Evolutionary conservation across 2,888 invertebrate species (phyloP).

Genomic region (Pocota personata): DNA sequence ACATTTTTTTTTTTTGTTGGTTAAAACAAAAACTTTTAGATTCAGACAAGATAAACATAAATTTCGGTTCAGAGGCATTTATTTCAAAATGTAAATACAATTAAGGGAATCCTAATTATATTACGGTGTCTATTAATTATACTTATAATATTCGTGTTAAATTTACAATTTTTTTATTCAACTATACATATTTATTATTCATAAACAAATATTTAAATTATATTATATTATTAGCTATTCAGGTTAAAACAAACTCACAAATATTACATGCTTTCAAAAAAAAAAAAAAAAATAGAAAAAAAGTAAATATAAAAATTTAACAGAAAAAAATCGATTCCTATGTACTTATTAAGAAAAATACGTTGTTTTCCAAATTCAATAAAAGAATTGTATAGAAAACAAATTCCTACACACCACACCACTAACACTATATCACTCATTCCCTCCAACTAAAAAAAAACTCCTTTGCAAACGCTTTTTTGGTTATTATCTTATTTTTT

Average conservation of each 20-base stretch:
- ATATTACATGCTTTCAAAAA: not conserved
- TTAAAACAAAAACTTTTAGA: not conserved
- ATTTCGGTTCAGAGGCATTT: constrained; percentile 10
- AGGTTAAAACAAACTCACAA: constrained; percentile 6
- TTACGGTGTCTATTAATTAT: constrained; percentile 44
- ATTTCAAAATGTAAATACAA: constrained; percentile 52
- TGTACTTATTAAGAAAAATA: constrained; percentile 1
- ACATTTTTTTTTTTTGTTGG: not conserved
- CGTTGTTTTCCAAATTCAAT: constrained; percentile 21
- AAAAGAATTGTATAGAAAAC: constrained; percentile 14
- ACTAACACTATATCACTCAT: constrained; percentile 40
- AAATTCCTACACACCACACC: constrained; percentile 36
- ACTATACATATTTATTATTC: constrained; percentile 30
- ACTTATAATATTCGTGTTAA: constrained; percentile 42
- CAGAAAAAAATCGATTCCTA: constrained; percentile 17
- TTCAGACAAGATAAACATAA: not conserved
- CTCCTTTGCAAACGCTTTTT: constrained; percentile 43
- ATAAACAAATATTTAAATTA: constrained; percentile 25
- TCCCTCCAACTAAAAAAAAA: constrained; percentile 29
- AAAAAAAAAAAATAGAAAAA: constrained; percentile 2
- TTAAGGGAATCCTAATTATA: constrained; percentile 24
- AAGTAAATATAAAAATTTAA: not conserved
- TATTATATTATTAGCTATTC: constrained; percentile 36
- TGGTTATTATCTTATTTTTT: not conserved
- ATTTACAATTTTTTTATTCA: constrained; percentile 20